These are phyloP conservation scores for Onthophagus sagittarius DNA, from an alignment of 2,888 invertebrate genomes.

Conservation along the genomic window DNA sequence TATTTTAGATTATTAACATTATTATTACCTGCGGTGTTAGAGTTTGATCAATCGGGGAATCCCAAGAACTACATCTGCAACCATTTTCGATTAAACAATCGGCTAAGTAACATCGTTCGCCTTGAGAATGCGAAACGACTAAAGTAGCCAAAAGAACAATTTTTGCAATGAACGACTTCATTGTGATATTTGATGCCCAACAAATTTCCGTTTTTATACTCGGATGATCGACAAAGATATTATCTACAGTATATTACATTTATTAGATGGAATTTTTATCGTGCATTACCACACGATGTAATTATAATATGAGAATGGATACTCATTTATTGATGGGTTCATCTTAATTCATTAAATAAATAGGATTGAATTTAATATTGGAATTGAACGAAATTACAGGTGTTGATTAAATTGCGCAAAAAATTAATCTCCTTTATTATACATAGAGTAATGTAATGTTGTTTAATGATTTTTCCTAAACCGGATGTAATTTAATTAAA, in stretches of 20 bases:
- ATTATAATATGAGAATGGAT: no score
- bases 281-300: background rate
- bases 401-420: no score
- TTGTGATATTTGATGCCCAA: background rate
- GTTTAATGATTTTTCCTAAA: no score
- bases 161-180: background rate
- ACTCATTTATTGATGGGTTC: no score
- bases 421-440: no score
- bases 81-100: constrained; percentile 28
- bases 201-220: background rate
- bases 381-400: no score
- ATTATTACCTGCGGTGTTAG: constrained; percentile 29
- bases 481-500: no score
- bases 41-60: constrained; percentile 23
- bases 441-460: no score
- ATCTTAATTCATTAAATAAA: no score
- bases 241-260: background rate
- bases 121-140: constrained; percentile 13
- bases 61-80: constrained; percentile 28
- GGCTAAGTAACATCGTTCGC: background rate
- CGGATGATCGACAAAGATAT: background rate
- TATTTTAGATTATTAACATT: background rate
- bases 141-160: background rate
- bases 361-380: no score
- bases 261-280: background rate